Evolutionary conservation across 2,888 invertebrate genomes (phyloP), one percentile per base, ranked within the genome.

Genomic region (Omphaloscelis lunosa): DNA sequence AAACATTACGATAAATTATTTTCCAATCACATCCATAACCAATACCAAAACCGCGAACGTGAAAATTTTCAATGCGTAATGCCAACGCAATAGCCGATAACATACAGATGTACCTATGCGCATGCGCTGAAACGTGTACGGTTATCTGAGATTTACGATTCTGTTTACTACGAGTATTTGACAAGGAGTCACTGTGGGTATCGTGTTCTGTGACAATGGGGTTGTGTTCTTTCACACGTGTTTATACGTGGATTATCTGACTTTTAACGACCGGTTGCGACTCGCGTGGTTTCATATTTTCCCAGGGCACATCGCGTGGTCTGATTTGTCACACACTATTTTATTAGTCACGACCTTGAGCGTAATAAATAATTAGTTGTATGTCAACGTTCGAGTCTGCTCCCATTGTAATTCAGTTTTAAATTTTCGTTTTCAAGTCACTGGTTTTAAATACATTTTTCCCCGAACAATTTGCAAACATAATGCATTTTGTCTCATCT

Each of bases 141-240:
- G 65, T 53, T 86, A 79, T 83, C 77, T 80, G 59, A 76, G 79
- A 86, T 87, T 88, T 87, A 89, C 81, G 85, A 83, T 79, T 62
- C 56, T 89, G 89, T 89, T 89, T 89, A 89, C 85, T 84, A 83
- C 61, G 72, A 73, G 76, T 74, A 72, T 71, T 72, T 41, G 58
- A 86, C 82, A 85, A 88, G 76, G 84, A 71, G 56, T 45, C 34
- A 80, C 59, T 79, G 63, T 72, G 71, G 45, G 75, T 80, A 29
- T 72, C 75, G 29, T 15, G 41, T 77, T 75, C 58, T 73, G 58
- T 75, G 75, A 85, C 85, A 85, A 82, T 84, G 76, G 59, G 41
- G 20, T 53, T 71, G 53, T 87, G 81, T 85, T 73, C 65, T 68
- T 79, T 77, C 75, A 62, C 79, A 86, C 79, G 77, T 81, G 69